phyloP scores from a whole-genome alignment of 1,140 invertebrate species.

The Euborellia annulipes region DNA sequence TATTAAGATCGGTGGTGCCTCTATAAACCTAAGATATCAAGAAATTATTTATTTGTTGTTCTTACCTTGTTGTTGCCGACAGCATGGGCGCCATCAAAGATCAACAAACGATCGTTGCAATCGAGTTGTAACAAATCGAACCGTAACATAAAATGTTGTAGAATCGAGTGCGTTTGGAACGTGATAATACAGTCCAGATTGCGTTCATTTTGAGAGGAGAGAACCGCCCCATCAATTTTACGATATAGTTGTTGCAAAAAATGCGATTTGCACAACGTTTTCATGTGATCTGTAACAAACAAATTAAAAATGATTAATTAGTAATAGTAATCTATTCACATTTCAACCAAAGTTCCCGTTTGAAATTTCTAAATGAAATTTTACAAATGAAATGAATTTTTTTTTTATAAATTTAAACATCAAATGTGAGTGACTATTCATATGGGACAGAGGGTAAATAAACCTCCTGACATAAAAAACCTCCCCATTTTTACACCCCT shows the following conservation, averaged over 20 bases:
- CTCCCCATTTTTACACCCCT: too few species aligned
- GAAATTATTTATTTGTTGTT: too few species aligned
- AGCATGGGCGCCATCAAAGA: slow-evolving; percentile 81
- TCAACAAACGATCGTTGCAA: slow-evolving; percentile 84
- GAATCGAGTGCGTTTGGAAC: slow-evolving; percentile 82
- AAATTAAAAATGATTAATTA: slow-evolving; percentile 18
- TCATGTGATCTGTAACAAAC: slow-evolving; percentile 65
- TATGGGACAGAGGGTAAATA: too few species aligned
- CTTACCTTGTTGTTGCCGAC: slow-evolving; percentile 70
- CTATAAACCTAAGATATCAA: too few species aligned
- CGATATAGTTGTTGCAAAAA: slow-evolving; percentile 72
- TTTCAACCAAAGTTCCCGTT: too few species aligned
- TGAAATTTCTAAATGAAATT: too few species aligned
- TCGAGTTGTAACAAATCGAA: slow-evolving; percentile 70
- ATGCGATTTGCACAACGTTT: slow-evolving; percentile 68
- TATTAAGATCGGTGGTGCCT: too few species aligned
- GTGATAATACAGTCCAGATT: slow-evolving; percentile 81
- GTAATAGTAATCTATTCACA: too few species aligned
- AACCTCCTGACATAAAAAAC: too few species aligned
- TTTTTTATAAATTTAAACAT: too few species aligned
- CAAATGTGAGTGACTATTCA: too few species aligned
- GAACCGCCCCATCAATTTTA: slow-evolving; percentile 77
- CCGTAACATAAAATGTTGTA: slow-evolving; percentile 83
- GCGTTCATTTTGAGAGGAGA: slow-evolving; percentile 72
- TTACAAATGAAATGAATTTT: too few species aligned